These are phyloP conservation scores for Hippocampus guttulatus DNA, from an alignment of 2,113 vertebrate genomes.

Conservation along the genomic window DNA sequence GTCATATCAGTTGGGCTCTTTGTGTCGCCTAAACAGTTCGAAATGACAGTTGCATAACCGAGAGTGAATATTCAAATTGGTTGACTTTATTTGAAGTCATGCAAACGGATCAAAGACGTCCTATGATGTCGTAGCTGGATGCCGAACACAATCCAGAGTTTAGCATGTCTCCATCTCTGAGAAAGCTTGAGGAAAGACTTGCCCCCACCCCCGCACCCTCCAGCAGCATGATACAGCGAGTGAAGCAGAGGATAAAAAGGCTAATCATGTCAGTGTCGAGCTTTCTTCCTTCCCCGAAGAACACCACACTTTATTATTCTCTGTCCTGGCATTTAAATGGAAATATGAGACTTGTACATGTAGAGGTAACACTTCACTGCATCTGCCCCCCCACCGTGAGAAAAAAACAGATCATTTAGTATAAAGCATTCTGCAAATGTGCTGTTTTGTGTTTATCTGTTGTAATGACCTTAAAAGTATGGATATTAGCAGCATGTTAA, in stretches of 20 bases:
- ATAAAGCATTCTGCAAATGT: constrained; percentile 64
- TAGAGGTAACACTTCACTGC: constrained; percentile 65
- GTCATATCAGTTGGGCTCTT: constrained; percentile 14
- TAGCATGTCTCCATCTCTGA: constrained; percentile 40
- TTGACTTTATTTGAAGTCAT: constrained; percentile 38
- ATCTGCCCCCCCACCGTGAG: constrained; percentile 48
- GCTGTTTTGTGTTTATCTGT: constrained; percentile 65
- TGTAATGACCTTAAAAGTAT: constrained; percentile 71
- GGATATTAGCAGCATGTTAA: constrained; percentile 65
- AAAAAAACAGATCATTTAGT: constrained; percentile 59
- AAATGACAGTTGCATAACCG: constrained; percentile 20
- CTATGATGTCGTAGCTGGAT: constrained; percentile 43
- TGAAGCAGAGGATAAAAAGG: constrained; percentile 65
- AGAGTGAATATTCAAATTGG: constrained; percentile 23
- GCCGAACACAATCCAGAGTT: constrained; percentile 48
- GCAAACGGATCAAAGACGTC: constrained; percentile 24
- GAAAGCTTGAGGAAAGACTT: constrained; percentile 54
- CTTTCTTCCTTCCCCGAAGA: constrained; percentile 56
- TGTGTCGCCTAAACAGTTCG: constrained; percentile 12
- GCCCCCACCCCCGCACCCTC: constrained; percentile 25
- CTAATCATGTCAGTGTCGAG: constrained; percentile 66
- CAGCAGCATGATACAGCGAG: constrained; percentile 56
- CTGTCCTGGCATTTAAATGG: constrained; percentile 64
- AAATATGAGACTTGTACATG: constrained; percentile 57
- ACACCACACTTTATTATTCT: constrained; percentile 57